Evolutionary conservation across 2,888 invertebrate species (phyloP).

Genomic region (Phorcus lineatus): DNA sequence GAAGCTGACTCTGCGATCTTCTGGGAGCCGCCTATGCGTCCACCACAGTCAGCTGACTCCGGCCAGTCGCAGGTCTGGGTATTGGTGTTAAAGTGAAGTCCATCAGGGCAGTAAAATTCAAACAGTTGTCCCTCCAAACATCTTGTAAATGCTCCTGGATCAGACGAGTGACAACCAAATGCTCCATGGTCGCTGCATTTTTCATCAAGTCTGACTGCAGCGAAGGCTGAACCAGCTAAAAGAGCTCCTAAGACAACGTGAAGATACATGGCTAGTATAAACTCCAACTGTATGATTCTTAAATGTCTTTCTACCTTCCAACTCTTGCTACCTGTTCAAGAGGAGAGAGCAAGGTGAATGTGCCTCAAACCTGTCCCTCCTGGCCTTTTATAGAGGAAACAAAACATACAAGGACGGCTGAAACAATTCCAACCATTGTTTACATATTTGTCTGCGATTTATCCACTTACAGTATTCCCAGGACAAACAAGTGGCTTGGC

Average conservation of each 20-base stretch:
- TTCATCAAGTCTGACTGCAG: conserved; percentile 22
- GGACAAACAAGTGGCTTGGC: conserved; percentile 25
- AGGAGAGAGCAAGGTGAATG: background rate
- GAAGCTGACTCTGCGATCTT: conserved; percentile 7
- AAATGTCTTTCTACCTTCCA: too few relatives aligned
- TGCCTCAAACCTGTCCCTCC: background rate
- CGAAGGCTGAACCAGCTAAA: background rate
- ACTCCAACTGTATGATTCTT: too few relatives aligned
- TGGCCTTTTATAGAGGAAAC: conserved; percentile 9
- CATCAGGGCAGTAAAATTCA: conserved; percentile 46
- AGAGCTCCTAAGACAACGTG: background rate
- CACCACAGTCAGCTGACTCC: conserved; percentile 43
- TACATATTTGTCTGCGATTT: conserved; percentile 27
- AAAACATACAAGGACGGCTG: conserved; percentile 17
- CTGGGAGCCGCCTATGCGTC: background rate
- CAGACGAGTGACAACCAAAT: conserved; percentile 41
- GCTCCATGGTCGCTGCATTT: conserved; percentile 34
- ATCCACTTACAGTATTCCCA: conserved; percentile 26
- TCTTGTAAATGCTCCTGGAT: conserved; percentile 43
- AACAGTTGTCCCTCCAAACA: conserved; percentile 45
- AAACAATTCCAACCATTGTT: conserved; percentile 25
- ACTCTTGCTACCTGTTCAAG: background rate
- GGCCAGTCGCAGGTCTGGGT: conserved; percentile 59
- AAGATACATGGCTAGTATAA: background rate
- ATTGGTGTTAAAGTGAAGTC: conserved; percentile 51